Evolutionary conservation across 1,140 invertebrate species (phyloP), one percentile per base, ranked within the genome.

Genomic region (Oncopodura yosiiana): DNA sequence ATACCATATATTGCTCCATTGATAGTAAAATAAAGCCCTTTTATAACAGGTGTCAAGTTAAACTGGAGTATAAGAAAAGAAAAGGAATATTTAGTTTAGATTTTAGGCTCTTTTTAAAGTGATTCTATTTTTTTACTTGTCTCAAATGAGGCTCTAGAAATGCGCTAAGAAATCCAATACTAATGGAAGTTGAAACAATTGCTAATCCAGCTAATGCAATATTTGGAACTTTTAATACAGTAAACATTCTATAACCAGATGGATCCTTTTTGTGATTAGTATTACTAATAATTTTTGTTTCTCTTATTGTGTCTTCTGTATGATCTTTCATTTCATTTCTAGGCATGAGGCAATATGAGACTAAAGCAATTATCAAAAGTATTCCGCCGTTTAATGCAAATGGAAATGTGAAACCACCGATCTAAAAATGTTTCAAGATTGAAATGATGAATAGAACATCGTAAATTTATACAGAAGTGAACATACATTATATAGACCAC

Each of bases 21-120:
- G 38, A 92, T 82, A 14, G 93, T 79, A 68, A 93, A 93, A 78
- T 90, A 84, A 12, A 89, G 67, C 0, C 88, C 88, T 27, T 90
- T 71, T 8, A 86, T 66, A 6, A 87, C 75, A 0, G 86, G 84
- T 16, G 63, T 80, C 45, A 91, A 71, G 11, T 79, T 66, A 64
- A 90, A 79, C 71, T 77, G 66, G 3, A 41, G 37, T 21, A 23
- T 21, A 26, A 14, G 14, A 26, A 53, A 37, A 36, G 14, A 2
- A 1, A 45, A 34, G 3, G 14, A 11, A 49, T n/a, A 46, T 44
- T 42, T 12, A 12, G 5, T 27, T 42, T 14, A 37, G 3, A 12
- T 3, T 30, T 19, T 19, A 45, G 2, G 5, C 21, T 30, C 14
- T 34, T 14, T 38, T 11, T 14, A 24, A 37, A 38, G n/a, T 21